phyloP scores from a whole-genome alignment of 2,113 vertebrate species.

The Syngnathus scovelli region DNA sequence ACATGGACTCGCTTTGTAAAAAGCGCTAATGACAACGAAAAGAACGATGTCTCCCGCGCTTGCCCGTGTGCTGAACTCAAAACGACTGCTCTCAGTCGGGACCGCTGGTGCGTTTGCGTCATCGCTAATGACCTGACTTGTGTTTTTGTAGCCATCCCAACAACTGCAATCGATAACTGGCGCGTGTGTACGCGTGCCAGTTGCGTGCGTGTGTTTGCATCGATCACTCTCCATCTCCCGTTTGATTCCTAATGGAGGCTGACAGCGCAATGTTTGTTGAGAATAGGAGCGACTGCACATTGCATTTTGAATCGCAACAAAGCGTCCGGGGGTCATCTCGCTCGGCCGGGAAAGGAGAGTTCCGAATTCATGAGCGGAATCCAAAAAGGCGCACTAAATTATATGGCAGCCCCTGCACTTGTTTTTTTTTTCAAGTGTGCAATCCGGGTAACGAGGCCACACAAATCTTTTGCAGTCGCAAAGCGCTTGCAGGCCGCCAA shows the following conservation, averaged over 20 bases:
- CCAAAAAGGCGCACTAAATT: slow-evolving; percentile 45
- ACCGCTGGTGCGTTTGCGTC: neutral
- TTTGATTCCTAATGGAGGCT: neutral
- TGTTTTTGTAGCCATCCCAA: neutral
- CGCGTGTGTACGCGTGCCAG: too few species aligned
- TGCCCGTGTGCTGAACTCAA: neutral
- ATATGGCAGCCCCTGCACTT: slow-evolving; percentile 19
- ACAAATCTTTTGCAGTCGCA: neutral
- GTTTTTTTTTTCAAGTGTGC: neutral
- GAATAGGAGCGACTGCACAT: neutral
- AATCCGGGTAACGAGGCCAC: slow-evolving; percentile 20
- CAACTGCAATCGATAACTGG: neutral
- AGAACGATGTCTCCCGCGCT: slow-evolving; percentile 3
- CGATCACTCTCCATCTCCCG: neutral
- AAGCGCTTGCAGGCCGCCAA: neutral
- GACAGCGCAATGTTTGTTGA: neutral
- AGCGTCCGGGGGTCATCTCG: too few species aligned
- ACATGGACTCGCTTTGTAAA: slow-evolving; percentile 32
- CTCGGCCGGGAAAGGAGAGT: too few species aligned
- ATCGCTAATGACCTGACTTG: neutral
- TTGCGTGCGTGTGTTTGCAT: neutral
- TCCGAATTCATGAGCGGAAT: too few species aligned
- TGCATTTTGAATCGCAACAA: too few species aligned
- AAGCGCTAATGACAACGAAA: slow-evolving; percentile 43
- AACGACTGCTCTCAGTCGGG: neutral